These are phyloP conservation scores for Heterohyrax brucei DNA, from an alignment of 2,797 vertebrate species.

Conservation along the genomic window DNA sequence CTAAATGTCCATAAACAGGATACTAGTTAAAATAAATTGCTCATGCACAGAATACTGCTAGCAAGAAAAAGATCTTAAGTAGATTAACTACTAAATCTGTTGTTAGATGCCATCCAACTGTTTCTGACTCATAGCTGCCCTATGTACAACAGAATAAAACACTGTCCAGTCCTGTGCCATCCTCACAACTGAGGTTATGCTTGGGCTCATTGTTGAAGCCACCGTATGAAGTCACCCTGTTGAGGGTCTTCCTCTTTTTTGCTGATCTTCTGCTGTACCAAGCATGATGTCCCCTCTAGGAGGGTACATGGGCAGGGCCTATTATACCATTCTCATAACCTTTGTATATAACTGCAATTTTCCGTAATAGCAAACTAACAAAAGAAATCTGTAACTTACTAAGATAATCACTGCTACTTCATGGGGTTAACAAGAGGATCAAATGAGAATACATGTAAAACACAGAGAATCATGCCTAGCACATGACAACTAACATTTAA, in stretches of 20 bases:
- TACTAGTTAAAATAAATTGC: slow-evolving; percentile 39
- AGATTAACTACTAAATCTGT: slow-evolving; percentile 55
- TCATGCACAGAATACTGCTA: neutral
- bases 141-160: no score
- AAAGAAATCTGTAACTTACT: slow-evolving; percentile 33
- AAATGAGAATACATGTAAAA: slow-evolving; percentile 21
- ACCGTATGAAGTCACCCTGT: no score
- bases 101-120: no score
- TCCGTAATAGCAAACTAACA: neutral
- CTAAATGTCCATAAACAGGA: slow-evolving; percentile 59
- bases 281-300: no score
- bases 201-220: no score
- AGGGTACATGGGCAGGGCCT: neutral
- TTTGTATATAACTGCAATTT: slow-evolving; percentile 45
- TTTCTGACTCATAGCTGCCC: no score
- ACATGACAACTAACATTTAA: slow-evolving; percentile 36
- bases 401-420: slow-evolving; percentile 50
- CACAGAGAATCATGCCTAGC: neutral
- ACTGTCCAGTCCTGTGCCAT: no score
- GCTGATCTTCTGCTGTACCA: no score
- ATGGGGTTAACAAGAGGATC: neutral
- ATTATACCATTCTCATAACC: slow-evolving; percentile 19
- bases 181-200: no score
- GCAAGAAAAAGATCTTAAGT: slow-evolving; percentile 55
- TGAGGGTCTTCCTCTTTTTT: no score